These are phyloP conservation scores for Manis pentadactyla DNA, from an alignment of 2,797 vertebrate genomes.

Conservation along the genomic window DNA sequence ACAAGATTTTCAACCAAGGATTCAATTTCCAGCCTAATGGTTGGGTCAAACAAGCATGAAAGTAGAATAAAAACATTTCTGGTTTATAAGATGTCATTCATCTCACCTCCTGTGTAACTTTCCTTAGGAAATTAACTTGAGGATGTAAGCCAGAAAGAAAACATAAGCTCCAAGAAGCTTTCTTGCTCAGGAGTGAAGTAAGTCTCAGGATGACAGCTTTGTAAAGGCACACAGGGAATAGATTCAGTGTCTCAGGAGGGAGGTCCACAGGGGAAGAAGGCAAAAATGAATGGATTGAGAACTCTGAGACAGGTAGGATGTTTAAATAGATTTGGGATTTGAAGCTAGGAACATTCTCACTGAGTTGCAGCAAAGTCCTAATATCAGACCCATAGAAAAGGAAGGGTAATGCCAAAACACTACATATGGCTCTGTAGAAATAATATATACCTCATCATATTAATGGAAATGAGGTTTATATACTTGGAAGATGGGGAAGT, in stretches of 20 bases:
- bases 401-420: neutral
- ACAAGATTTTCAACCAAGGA: conserved; percentile 29
- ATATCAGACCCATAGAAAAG: neutral
- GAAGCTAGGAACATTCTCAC: neutral
- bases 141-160: neutral
- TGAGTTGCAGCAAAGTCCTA: neutral
- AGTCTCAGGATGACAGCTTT: neutral
- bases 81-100: neutral
- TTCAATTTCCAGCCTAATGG: conserved; percentile 8
- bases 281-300: neutral
- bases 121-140: neutral
- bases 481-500: neutral
- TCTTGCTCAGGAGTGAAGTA: neutral
- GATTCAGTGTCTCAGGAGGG: neutral
- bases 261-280: neutral
- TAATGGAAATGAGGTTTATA: neutral
- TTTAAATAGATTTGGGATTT: neutral
- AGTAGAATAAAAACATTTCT: neutral
- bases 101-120: neutral
- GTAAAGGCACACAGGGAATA: neutral
- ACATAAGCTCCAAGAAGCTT: neutral
- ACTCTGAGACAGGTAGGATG: neutral
- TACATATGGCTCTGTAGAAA: neutral
- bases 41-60: neutral
- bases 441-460: neutral